These are phyloP conservation scores for Drosophila mauritiana DNA, from an alignment of 1,140 invertebrate genomes.

Conservation along the genomic window DNA sequence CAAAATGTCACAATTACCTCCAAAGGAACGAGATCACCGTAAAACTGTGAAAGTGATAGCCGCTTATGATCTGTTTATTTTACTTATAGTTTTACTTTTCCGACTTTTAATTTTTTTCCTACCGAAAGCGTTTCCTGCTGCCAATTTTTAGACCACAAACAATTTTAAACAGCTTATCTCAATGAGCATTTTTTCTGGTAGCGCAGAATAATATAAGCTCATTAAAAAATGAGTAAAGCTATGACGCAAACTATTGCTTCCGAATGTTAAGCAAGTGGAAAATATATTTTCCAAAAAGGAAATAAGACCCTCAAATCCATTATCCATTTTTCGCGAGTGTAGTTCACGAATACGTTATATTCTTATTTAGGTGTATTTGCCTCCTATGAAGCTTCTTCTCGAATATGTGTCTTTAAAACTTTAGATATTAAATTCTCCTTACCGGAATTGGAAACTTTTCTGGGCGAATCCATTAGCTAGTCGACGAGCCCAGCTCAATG, in stretches of 20 bases:
- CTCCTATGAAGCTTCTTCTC: not conserved
- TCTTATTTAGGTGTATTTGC: too few species aligned
- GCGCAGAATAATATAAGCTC: conserved; percentile 17
- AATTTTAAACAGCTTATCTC: conserved; percentile 24
- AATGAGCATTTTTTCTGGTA: conserved; percentile 34
- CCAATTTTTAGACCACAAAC: conserved; percentile 1
- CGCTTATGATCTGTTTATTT: too few species aligned
- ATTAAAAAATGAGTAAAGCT: conserved; percentile 10
- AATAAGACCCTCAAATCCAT: too few species aligned
- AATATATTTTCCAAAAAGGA: too few species aligned
- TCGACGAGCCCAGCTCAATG: conserved; percentile 10
- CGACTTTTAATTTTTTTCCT: conserved; percentile 18
- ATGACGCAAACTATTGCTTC: conserved; percentile 25
- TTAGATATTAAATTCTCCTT: conserved; percentile 1
- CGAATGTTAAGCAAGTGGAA: too few species aligned
- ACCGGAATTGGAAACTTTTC: not conserved
- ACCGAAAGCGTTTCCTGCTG: conserved; percentile 1
- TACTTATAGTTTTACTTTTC: not conserved
- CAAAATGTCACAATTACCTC: not conserved
- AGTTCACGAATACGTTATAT: too few species aligned
- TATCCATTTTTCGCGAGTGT: too few species aligned
- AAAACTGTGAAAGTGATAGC: not conserved
- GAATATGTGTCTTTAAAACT: not conserved
- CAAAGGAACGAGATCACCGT: not conserved
- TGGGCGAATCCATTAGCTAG: conserved; percentile 11